phyloP scores from a whole-genome alignment of 2,888 invertebrate genomes.

The Himalopsyche japonica region DNA sequence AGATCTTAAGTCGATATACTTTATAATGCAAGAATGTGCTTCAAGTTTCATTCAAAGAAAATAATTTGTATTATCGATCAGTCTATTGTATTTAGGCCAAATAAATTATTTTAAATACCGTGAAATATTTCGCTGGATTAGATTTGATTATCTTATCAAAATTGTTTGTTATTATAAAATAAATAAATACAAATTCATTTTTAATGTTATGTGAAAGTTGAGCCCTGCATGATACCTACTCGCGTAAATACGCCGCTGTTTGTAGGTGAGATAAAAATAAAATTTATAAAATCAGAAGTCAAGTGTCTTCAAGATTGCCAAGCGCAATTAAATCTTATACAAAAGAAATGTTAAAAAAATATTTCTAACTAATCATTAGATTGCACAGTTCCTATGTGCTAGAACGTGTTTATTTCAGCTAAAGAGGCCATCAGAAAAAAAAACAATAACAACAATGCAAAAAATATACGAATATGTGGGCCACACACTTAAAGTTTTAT shows the following conservation, averaged over 20 bases:
- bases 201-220: too few species aligned
- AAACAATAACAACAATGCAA: not conserved
- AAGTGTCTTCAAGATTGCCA: not conserved
- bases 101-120: too few species aligned
- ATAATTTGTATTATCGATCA: too few species aligned
- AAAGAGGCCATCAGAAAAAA: not conserved
- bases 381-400: not conserved
- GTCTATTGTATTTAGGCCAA: too few species aligned
- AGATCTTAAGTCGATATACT: too few species aligned
- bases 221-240: too few species aligned
- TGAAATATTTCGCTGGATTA: too few species aligned
- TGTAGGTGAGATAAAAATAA: not conserved
- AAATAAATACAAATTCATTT: too few species aligned
- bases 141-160: too few species aligned
- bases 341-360: not conserved
- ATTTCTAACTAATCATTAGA: not conserved
- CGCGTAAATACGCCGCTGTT: not conserved
- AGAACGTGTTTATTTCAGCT: not conserved
- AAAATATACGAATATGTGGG: not conserved
- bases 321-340: not conserved
- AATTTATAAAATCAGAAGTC: not conserved
- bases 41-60: too few species aligned
- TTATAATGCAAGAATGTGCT: too few species aligned
- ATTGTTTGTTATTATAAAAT: too few species aligned
- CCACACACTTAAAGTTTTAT: not conserved